Percentiles rank a stretch among this genome's conserved stretches.
These are phyloP conservation scores for Isaurus tuberculatus DNA, from an alignment of 92 coral and sea anemone genomes.

Conservation along the genomic window DNA sequence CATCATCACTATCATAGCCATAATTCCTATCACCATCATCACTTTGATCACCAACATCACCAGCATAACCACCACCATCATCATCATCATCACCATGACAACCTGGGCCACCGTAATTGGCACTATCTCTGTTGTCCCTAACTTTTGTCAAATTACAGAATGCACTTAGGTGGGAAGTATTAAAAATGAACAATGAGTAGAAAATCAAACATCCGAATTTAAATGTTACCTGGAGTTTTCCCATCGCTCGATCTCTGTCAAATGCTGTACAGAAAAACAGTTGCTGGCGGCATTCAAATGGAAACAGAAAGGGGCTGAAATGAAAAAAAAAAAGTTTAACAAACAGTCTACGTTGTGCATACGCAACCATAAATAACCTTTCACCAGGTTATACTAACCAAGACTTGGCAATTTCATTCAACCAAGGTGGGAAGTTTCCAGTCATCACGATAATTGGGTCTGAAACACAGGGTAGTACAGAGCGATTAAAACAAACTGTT, in stretches of 20 bases:
- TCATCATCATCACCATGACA: no score
- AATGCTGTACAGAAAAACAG: slow-evolving; percentile 95
- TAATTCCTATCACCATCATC: no score
- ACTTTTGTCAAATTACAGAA: background rate
- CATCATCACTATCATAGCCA: no score
- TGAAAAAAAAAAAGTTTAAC: slow-evolving; percentile 40
- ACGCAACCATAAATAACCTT: no score
- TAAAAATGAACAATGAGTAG: background rate
- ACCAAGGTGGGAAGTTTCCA: slow-evolving; percentile 67
- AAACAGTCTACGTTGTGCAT: no score
- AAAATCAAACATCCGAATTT: background rate
- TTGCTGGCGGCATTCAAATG: slow-evolving; percentile 99
- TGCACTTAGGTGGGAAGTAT: background rate
- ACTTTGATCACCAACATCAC: no score
- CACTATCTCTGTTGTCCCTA: background rate
- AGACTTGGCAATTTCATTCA: no score
- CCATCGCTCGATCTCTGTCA: slow-evolving; percentile 99
- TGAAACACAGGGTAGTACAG: slow-evolving; percentile 25
- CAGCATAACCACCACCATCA: no score
- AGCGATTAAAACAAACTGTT: background rate
- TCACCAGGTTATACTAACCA: no score
- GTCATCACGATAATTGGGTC: slow-evolving; percentile 96
- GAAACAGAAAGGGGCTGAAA: slow-evolving; percentile 95
- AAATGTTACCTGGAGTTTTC: slow-evolving; percentile 88
- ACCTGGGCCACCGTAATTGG: no score